phyloP scores from a whole-genome alignment of 2,113 vertebrate genomes.

The Saguinus midas region DNA sequence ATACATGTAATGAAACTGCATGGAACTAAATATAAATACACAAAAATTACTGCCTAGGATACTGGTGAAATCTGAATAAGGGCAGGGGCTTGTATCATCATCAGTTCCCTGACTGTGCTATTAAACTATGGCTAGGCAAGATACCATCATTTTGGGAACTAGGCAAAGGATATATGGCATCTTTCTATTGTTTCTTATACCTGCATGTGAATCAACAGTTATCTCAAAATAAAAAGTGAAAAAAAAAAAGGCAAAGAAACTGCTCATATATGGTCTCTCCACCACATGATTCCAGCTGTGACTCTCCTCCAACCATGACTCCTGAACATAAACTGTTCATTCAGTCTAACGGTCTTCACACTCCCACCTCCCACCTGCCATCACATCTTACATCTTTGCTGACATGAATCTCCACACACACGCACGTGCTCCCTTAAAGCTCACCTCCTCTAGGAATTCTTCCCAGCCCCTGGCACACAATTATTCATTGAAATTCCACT shows the following conservation, averaged over 20 bases:
- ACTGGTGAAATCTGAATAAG: background rate
- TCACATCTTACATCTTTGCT: background rate
- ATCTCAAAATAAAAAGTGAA: background rate
- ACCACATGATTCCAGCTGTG: background rate
- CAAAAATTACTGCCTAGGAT: background rate
- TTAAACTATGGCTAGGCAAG: background rate
- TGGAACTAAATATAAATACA: background rate
- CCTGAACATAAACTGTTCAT: background rate
- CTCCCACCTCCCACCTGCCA: background rate
- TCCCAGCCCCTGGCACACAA: background rate
- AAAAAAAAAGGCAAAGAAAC: background rate
- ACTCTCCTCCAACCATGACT: background rate
- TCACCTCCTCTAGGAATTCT: background rate
- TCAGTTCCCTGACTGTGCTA: background rate
- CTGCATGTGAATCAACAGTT: background rate
- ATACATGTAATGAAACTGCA: background rate
- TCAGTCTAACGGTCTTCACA: background rate
- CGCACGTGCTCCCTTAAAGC: background rate
- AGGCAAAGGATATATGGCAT: no score
- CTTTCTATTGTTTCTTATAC: background rate
- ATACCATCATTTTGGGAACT: background rate
- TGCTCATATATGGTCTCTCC: background rate
- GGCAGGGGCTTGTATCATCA: background rate
- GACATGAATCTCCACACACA: background rate
- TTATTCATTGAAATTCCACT: background rate